A percentile compares a stretch with the other conserved stretches of the same genome.
Evolutionary conservation across 2,113 vertebrate species (phyloP).

Genomic region (Maccullochella peelii): DNA sequence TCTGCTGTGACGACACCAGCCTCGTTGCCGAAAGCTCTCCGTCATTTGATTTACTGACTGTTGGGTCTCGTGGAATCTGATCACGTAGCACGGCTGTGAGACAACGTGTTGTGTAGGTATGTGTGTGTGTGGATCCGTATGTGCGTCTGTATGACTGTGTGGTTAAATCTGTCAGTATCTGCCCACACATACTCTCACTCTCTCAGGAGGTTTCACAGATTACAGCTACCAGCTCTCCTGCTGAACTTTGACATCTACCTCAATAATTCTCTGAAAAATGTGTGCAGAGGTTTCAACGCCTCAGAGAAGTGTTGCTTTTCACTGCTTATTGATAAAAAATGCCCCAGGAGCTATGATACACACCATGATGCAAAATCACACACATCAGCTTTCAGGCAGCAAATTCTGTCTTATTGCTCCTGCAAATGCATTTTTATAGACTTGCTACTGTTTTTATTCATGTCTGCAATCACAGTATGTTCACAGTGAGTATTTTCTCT

Average conservation of each 20-base stretch:
- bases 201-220: slow-evolving; percentile 27
- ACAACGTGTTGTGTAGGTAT: background rate
- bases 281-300: background rate
- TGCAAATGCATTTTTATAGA: background rate
- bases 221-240: slow-evolving; percentile 22
- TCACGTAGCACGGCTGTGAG: background rate
- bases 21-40: background rate
- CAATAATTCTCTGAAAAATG: slow-evolving; percentile 3
- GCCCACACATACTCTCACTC: slow-evolving; percentile 10
- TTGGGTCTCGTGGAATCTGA: slow-evolving; percentile 8
- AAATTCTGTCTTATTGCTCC: background rate
- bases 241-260: slow-evolving; percentile 2
- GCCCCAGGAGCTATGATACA: background rate
- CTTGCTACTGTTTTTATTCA: background rate
- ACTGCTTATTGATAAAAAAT: background rate
- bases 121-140: background rate
- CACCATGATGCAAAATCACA: background rate
- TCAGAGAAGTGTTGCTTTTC: slow-evolving; percentile 1
- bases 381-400: background rate
- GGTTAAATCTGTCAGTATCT: background rate
- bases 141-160: background rate
- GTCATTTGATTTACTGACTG: background rate
- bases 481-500: background rate
- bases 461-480: background rate
- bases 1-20: background rate